Base-by-base conservation (phyloP, 2,888 invertebrate genomes). In the Meloe dianella region DNA sequence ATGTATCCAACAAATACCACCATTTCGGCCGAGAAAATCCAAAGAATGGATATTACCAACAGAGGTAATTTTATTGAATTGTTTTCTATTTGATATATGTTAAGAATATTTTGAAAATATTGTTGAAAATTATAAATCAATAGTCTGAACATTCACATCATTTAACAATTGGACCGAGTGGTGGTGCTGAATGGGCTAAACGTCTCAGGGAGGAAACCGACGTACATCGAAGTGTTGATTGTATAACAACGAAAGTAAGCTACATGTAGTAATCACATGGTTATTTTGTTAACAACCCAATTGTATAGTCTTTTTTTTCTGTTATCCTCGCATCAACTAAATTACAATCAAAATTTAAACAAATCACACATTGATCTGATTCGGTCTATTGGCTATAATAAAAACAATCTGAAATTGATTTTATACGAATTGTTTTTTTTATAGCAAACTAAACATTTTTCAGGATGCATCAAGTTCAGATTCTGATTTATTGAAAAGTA, bases 151-250 rank as follows among this genome's bases (percentile, higher is more conserved):
- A 65, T 64, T 68, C 85, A 67, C 87, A 88, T 77, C 89, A 89
- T 75, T 78, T 89, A 60, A 89, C 89, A 1, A 88, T 89, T 61
- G 89, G 89, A 10, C 88, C 89, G 3, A 86, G 87, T 68, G 88
- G 88, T 0, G 90, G 89, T 35, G 87, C 89, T 30, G 91, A 91
- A 79, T 91, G 90, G 91, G 88, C 89, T 67, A 86, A 88, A 68
- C 86, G 87, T 76, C 83, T 91, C 67, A 89, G 88, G 80, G 85
- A 81, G 76, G 85, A 83, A 74, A 80, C 73, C 20, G 82, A 82
- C 24, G 75, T 82, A 30, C 77, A 79, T 72, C 68, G 90, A 73
- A 94, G 94, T 64, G 92, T 92, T 71, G 94, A 94, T 82, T 94
- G 94, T 83, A 91, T 93, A 75, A 89, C 90, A 17, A 88, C 87